These are phyloP conservation scores for Morelia viridis DNA, from an alignment of 2,797 vertebrate genomes.

Conservation along the genomic window DNA sequence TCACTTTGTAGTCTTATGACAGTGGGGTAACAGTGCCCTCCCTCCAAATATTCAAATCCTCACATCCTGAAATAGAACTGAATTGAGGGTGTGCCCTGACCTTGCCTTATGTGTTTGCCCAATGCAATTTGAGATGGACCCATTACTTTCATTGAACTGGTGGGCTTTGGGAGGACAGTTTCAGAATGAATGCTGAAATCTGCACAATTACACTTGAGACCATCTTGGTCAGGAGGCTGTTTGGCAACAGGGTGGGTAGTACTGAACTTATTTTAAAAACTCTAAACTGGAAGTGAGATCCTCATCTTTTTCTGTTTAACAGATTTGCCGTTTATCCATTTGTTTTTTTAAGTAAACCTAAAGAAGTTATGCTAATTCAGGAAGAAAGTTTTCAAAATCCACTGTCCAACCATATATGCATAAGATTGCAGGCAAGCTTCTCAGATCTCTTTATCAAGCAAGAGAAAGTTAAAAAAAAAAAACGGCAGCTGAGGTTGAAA, in stretches of 20 bases:
- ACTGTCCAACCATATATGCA: neutral
- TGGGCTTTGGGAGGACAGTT: neutral
- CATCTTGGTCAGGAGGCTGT: neutral
- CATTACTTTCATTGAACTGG: neutral
- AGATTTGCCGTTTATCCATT: neutral
- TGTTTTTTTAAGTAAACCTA: neutral
- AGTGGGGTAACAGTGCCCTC: neutral
- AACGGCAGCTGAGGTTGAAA: neutral
- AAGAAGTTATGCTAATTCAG: neutral
- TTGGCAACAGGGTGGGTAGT: neutral
- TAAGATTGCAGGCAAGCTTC: neutral
- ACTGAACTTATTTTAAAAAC: neutral
- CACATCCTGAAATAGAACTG: neutral
- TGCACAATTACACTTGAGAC: neutral
- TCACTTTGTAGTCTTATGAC: neutral
- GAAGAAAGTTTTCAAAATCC: neutral
- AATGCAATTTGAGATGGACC: neutral
- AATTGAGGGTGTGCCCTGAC: neutral
- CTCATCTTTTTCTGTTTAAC: neutral
- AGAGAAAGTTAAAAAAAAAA: neutral
- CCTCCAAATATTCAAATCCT: neutral
- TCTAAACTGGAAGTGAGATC: neutral
- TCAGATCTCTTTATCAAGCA: neutral
- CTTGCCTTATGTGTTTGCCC: neutral
- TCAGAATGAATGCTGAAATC: neutral